A percentile compares a stretch with the other conserved stretches of the same genome.
Conservation (phyloP, 2,888 invertebrate genomes). For the Dusona sp. region DNA sequence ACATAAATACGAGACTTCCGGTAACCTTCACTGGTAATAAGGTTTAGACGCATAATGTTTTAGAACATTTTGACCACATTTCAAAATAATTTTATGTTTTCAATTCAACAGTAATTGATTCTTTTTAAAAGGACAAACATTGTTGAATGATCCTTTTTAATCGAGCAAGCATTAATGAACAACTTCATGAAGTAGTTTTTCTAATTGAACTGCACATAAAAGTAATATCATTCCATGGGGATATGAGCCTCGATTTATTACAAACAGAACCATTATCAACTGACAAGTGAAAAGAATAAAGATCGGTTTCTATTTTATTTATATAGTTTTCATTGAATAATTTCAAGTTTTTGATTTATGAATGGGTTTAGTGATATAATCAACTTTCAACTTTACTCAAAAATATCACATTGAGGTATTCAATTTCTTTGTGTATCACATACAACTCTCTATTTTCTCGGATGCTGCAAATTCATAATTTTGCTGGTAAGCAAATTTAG, state of each 20-base stretch:
- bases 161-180: neutral
- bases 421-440: conserved; percentile 46
- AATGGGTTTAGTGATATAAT: neutral
- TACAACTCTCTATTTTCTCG: conserved; percentile 31
- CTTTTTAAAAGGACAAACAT: neutral
- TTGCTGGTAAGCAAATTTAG: conserved; percentile 54
- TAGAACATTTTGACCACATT: neutral
- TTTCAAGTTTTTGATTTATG: neutral
- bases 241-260: neutral
- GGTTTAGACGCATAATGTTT: neutral
- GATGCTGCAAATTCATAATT: conserved; percentile 58
- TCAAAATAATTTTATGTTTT: neutral
- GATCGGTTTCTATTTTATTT: neutral
- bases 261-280: neutral
- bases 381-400: neutral
- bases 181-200: neutral
- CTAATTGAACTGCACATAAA: neutral
- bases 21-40: conserved; percentile 20
- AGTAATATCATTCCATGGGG: neutral
- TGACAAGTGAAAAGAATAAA: neutral
- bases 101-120: neutral
- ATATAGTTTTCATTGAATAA: neutral
- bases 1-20: conserved; percentile 22
- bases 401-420: conserved; percentile 26
- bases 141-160: neutral